These are phyloP conservation scores for Passer domesticus DNA, from an alignment of 2,113 vertebrate species.

Conservation along the genomic window DNA sequence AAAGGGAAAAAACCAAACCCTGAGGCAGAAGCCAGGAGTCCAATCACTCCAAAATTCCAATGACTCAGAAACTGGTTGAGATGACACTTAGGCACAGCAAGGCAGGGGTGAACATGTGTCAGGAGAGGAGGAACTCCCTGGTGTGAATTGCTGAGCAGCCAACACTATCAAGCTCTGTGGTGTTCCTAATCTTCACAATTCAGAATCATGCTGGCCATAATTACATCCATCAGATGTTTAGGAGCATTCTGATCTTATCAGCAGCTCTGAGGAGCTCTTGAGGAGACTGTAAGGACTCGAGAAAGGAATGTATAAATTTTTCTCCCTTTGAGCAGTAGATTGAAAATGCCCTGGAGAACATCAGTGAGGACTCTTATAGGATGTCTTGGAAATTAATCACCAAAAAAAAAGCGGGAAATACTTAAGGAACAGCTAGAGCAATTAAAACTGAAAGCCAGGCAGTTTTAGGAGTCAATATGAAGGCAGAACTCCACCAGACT, in stretches of 20 bases:
- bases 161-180: neutral
- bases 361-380: neutral
- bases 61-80: slow-evolving; percentile 50
- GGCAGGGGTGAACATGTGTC: neutral
- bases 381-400: neutral
- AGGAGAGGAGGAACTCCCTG: neutral
- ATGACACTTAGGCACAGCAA: slow-evolving; percentile 19
- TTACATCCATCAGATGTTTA: neutral
- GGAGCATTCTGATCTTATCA: neutral
- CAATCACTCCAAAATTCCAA: slow-evolving; percentile 42
- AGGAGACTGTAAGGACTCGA: neutral
- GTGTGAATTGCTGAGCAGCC: neutral
- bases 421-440: neutral
- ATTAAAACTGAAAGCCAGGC: neutral
- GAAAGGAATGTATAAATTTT: neutral
- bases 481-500: neutral
- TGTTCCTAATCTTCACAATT: neutral
- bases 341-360: neutral
- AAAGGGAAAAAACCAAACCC: neutral
- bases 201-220: neutral
- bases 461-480: neutral
- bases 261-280: neutral
- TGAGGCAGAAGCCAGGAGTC: slow-evolving; percentile 37
- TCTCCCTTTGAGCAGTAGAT: neutral
- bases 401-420: neutral